Conservation (phyloP, 2,888 invertebrate species). For the Agrilus biguttatus region DNA sequence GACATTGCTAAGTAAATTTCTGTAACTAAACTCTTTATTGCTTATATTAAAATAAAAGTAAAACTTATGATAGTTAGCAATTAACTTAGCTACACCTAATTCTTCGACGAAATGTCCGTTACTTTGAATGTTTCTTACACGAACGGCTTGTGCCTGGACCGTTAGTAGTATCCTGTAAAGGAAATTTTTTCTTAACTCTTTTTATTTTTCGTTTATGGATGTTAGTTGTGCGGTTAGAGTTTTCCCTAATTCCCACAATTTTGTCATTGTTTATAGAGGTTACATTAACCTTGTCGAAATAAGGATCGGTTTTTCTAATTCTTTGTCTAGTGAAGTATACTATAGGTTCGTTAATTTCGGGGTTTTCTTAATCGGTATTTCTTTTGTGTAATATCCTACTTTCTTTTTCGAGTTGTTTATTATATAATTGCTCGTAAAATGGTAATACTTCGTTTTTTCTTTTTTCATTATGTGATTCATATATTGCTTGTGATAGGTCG, state of each 20-base stretch:
- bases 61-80: conserved; percentile 11
- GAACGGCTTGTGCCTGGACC: conserved; percentile 9
- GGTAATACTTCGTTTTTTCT: conserved; percentile 2
- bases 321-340: conserved; percentile 4
- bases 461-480: conserved; percentile 10
- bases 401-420: conserved; percentile 4
- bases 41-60: conserved; percentile 13
- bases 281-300: conserved; percentile 6
- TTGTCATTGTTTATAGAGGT: conserved; percentile 7
- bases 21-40: conserved; percentile 8
- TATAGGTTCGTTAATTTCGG: conserved; percentile 7
- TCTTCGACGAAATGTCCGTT: conserved; percentile 10
- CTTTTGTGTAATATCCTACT: conserved; percentile 2
- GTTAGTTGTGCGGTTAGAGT: conserved; percentile 5
- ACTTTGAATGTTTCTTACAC: conserved; percentile 6
- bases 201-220: conserved; percentile 9
- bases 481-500: conserved; percentile 8
- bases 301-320: conserved; percentile 4
- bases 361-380: conserved; percentile 4
- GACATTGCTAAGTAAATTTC: conserved; percentile 6
- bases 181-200: conserved; percentile 9
- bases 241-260: conserved; percentile 9
- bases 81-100: conserved; percentile 8
- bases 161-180: conserved; percentile 8
- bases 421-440: conserved; percentile 5